phyloP scores from a whole-genome alignment of 2,797 vertebrate species.

The Epinephelus malabaricus region DNA sequence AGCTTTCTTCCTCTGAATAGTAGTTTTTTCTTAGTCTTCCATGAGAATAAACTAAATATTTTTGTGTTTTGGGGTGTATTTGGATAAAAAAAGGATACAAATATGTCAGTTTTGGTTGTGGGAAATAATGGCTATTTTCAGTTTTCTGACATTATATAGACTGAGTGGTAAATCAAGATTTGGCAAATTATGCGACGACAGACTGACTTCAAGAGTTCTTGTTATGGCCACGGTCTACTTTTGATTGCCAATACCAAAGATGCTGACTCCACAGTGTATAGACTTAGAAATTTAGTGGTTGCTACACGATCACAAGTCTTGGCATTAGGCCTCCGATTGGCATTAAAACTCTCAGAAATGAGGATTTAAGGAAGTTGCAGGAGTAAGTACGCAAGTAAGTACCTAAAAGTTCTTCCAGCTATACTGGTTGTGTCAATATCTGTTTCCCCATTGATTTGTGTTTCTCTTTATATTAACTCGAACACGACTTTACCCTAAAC shows the following conservation, averaged over 20 bases:
- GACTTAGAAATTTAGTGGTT: background rate
- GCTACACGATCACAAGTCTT: background rate
- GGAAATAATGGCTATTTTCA: background rate
- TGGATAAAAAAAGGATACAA: background rate
- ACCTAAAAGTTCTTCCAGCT: background rate
- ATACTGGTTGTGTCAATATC: background rate
- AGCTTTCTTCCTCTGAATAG: background rate
- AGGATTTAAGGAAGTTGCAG: rapidly evolving
- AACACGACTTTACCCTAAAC: background rate
- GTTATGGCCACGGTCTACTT: too few species aligned
- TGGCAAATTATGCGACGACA: too few species aligned
- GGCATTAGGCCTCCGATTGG: background rate
- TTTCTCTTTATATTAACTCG: background rate
- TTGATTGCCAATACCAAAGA: background rate
- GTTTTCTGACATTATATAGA: background rate
- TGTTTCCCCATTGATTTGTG: background rate
- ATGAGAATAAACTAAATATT: too few species aligned
- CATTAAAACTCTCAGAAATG: background rate
- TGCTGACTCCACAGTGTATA: background rate
- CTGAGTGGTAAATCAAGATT: background rate
- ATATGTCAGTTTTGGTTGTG: background rate
- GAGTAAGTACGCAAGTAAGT: background rate
- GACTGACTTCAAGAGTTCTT: background rate
- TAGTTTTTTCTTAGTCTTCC: background rate
- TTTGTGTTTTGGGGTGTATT: background rate